Conservation (phyloP, 2,888 invertebrate genomes). For the Entomobrya proxima region DNA sequence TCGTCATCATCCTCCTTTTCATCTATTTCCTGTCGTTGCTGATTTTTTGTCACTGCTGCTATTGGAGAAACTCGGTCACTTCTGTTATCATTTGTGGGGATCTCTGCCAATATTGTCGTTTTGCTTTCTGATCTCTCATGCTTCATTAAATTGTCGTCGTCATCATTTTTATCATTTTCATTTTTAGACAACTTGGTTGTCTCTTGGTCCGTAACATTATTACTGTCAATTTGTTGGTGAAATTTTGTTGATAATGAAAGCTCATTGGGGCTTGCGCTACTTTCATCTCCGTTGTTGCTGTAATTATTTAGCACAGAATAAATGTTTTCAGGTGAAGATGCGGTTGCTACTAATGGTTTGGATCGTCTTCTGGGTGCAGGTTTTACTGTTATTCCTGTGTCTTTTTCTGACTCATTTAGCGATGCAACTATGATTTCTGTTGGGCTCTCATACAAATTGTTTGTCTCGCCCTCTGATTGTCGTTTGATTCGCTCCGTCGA, state of each 20-base stretch:
- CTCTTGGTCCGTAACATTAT: conserved; percentile 35
- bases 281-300: background rate
- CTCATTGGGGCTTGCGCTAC: conserved; percentile 20
- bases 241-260: conserved; percentile 2
- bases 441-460: conserved; percentile 34
- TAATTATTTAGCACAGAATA: conserved; percentile 45
- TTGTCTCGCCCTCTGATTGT: conserved; percentile 12
- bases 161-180: background rate
- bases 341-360: background rate
- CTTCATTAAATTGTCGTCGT: conserved; percentile 40
- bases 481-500: background rate
- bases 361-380: conserved; percentile 51
- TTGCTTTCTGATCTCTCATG: conserved; percentile 46
- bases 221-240: background rate
- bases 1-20: conserved; percentile 21
- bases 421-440: conserved; percentile 54
- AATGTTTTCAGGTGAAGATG: conserved; percentile 47
- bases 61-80: conserved; percentile 59
- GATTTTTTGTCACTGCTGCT: conserved; percentile 7
- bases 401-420: conserved; percentile 39
- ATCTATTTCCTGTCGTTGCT: conserved; percentile 12
- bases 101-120: conserved; percentile 38
- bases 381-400: conserved; percentile 56
- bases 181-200: conserved; percentile 19
- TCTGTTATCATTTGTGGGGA: conserved; percentile 19